Conservation (phyloP, 2,888 invertebrate genomes). For the Rhingia rostrata region DNA sequence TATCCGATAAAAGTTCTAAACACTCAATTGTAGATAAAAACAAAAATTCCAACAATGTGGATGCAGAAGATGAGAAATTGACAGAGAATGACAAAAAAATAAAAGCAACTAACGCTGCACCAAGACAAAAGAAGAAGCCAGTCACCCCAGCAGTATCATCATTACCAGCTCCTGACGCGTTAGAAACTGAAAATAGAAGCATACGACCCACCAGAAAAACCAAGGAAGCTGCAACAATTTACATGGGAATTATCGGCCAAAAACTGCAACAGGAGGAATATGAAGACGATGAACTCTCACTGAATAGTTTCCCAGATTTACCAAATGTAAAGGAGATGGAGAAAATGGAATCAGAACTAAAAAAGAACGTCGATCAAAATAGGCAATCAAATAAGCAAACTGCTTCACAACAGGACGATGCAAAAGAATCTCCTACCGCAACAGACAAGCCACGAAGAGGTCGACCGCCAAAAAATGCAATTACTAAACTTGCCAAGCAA, state of each 20-base stretch:
- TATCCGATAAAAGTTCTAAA: constrained; percentile 33
- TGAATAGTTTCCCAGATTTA: constrained; percentile 87
- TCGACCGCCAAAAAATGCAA: constrained; percentile 77
- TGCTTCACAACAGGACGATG: constrained; percentile 37
- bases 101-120: constrained; percentile 57
- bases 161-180: constrained; percentile 72
- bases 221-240: constrained; percentile 89
- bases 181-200: constrained; percentile 73
- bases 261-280: constrained; percentile 87
- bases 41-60: background rate
- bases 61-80: background rate
- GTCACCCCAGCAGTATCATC: constrained; percentile 78
- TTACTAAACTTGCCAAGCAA: constrained; percentile 60
- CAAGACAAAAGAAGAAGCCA: constrained; percentile 73
- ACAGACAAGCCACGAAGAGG: constrained; percentile 75
- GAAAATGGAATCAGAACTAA: constrained; percentile 85
- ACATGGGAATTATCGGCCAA: constrained; percentile 89
- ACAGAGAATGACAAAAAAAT: constrained; percentile 11
- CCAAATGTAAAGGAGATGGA: constrained; percentile 86
- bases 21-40: constrained; percentile 9
- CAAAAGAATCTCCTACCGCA: constrained; percentile 52
- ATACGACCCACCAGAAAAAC: constrained; percentile 87
- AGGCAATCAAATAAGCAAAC: constrained; percentile 56
- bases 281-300: constrained; percentile 85
- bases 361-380: constrained; percentile 80